Conservation (phyloP, 2,797 vertebrate genomes). For the Lacerta agilis region DNA sequence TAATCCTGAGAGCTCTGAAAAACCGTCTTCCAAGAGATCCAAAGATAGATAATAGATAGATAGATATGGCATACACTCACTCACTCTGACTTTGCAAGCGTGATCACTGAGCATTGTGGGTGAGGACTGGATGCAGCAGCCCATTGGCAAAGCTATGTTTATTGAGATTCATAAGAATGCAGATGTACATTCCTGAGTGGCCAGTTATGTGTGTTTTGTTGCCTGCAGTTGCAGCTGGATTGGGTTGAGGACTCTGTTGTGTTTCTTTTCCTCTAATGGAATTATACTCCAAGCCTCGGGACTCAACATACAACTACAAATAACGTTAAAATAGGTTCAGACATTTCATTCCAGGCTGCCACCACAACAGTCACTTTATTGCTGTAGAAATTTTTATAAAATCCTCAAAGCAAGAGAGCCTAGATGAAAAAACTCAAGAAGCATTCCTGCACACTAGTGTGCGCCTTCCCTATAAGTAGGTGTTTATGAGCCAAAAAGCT, state of each 20-base stretch:
- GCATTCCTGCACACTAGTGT: slow-evolving; percentile 65
- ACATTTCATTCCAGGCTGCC: slow-evolving; percentile 30
- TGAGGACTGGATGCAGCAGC: no score
- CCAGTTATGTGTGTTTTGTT: neutral
- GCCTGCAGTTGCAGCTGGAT: neutral
- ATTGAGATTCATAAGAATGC: neutral
- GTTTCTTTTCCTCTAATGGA: neutral
- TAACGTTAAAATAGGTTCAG: slow-evolving; percentile 32
- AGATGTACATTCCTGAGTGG: neutral
- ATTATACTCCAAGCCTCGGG: slow-evolving; percentile 56
- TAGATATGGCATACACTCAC: neutral
- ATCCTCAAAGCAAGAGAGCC: slow-evolving; percentile 66
- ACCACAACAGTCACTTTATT: slow-evolving; percentile 73
- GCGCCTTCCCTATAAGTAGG: slow-evolving; percentile 68
- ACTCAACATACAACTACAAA: slow-evolving; percentile 39
- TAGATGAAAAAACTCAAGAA: slow-evolving; percentile 59
- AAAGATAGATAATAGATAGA: no score
- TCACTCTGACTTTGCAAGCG: neutral
- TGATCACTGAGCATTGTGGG: no score
- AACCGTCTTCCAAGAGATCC: neutral
- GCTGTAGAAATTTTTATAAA: slow-evolving; percentile 76
- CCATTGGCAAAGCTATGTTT: neutral
- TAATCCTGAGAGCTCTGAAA: neutral
- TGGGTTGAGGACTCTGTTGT: neutral
- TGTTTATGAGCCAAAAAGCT: slow-evolving; percentile 57